Base-by-base conservation (phyloP, 2,797 vertebrate genomes). In the Pogonophryne albipinna region DNA sequence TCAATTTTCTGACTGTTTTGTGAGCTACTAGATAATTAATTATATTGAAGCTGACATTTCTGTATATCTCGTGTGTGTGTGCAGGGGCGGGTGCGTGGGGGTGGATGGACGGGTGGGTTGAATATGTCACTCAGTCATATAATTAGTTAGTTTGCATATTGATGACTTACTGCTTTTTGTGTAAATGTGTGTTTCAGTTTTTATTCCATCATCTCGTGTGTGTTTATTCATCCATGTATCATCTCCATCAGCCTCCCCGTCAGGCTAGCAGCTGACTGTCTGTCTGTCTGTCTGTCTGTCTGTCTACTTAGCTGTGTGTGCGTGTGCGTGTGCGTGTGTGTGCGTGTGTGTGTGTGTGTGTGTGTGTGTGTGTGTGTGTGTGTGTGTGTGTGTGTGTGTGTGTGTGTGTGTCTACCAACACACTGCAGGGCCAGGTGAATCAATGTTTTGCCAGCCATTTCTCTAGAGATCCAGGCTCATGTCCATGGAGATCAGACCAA, bases 61-160 rank as follows among this genome's bases (percentile, higher is more conserved):
- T 83, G 66, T 80, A 72, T 70, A 76, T 83, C 16, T 58, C 45
- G 59, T 59, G 61, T 67, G 49, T 66, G 73, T 70, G 60, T 50
- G 53, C 14, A 17, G 23, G 61, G 34, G 68, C 19, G 42, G 13
- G 70, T 34, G 79, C 38, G 47, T 71, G 74, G 12, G 71, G 57
- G 73, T 56, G 72, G 78, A 80, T 55, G 78, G 79, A 85, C 45
- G 23, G 71, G 60, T 31, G 79, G 52, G 70, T 80, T 82, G 88
- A 84, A 76, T 68, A 66, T 89, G 90, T 89, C 86, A 84, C 69
- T 91, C 89, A 89, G 71, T 91, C 91, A 87, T 80, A 79, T 91
- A 91, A 92, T 92, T 89, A 92, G 89, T 85, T 92, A 82, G 73
- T 93, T 93, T 91, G 89, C 93, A 94, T 93, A 89, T 86, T 93